phyloP scores from a whole-genome alignment of 1,140 invertebrate genomes.

The Hermetia illucens region DNA sequence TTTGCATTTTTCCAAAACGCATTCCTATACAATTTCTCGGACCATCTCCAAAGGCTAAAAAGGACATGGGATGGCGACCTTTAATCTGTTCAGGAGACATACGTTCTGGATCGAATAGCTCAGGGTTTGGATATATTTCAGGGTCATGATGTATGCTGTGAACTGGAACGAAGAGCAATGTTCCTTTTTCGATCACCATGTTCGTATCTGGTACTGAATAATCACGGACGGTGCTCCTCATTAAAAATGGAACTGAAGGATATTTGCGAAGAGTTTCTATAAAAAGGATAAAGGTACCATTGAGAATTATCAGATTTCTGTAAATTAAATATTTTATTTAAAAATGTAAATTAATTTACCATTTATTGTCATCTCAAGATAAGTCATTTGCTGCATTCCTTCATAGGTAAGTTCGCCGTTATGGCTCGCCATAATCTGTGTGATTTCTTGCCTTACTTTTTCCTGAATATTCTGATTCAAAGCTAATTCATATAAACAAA shows the following conservation, averaged over 20 bases:
- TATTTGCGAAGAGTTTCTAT: too few relatives aligned
- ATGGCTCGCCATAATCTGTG: slow-evolving; percentile 15
- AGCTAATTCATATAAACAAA: slow-evolving; percentile 35
- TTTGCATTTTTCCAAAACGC: not conserved
- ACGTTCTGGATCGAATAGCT: not conserved
- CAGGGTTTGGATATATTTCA: too few relatives aligned
- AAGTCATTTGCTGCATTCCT: slow-evolving; percentile 16
- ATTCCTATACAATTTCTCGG: slow-evolving; percentile 18
- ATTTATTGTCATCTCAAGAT: slow-evolving; percentile 25
- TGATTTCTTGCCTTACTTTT: slow-evolving; percentile 35
- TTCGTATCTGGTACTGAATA: slow-evolving; percentile 32
- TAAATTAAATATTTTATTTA: too few relatives aligned
- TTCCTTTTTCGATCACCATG: slow-evolving; percentile 30
- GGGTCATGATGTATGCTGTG: slow-evolving; percentile 41
- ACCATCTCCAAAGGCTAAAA: slow-evolving; percentile 14
- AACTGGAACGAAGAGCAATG: slow-evolving; percentile 28
- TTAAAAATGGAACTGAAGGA: too few relatives aligned
- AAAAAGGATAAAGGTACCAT: too few relatives aligned
- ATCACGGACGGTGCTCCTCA: too few relatives aligned
- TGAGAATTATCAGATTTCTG: too few relatives aligned
- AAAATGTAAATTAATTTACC: too few relatives aligned
- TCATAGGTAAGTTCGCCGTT: slow-evolving; percentile 23
- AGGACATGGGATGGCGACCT: slow-evolving; percentile 9
- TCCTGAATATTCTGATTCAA: slow-evolving; percentile 34
- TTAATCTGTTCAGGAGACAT: slow-evolving; percentile 5